Percentiles rank a stretch among this genome's conserved stretches.
phyloP scores from a whole-genome alignment of 2,113 vertebrate genomes.

The Hepsetus odoe region DNA sequence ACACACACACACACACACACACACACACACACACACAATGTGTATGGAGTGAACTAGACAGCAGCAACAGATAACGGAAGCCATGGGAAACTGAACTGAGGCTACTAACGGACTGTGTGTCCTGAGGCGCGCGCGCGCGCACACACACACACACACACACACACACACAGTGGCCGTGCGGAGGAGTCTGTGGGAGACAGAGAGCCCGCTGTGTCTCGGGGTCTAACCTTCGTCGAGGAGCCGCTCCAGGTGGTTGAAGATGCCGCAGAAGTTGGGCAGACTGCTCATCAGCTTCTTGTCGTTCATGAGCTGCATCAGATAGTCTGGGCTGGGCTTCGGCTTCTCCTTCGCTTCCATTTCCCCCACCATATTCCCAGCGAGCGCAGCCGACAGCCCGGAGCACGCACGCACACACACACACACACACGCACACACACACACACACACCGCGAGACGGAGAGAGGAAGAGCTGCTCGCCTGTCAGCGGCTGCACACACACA shows the following conservation, averaged over 20 bases:
- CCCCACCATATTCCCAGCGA: conserved; percentile 85
- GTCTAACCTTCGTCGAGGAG: conserved; percentile 88
- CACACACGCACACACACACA: neutral
- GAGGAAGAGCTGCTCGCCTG: neutral
- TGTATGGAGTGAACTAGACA: too few species aligned
- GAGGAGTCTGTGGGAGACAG: too few species aligned
- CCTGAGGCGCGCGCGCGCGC: too few species aligned
- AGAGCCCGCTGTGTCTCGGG: too few species aligned
- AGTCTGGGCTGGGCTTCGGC: conserved; percentile 88
- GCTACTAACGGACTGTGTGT: too few species aligned
- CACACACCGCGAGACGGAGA: neutral
- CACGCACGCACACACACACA: conserved; percentile 8
- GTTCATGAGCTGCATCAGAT: conserved; percentile 94
- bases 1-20: neutral
- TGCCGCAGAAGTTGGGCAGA: conserved; percentile 92
- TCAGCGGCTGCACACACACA: neutral
- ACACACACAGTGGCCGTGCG: neutral
- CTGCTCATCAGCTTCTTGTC: conserved; percentile 92
- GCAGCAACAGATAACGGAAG: too few species aligned
- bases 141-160: neutral
- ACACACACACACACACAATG: neutral
- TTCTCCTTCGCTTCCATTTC: conserved; percentile 92
- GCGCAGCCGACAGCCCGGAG: conserved; percentile 44
- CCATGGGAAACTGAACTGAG: too few species aligned
- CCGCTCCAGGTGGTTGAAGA: conserved; percentile 91